These are phyloP conservation scores for Gymnopithys bicolor DNA, from an alignment of 2,797 vertebrate species.

Conservation along the genomic window DNA sequence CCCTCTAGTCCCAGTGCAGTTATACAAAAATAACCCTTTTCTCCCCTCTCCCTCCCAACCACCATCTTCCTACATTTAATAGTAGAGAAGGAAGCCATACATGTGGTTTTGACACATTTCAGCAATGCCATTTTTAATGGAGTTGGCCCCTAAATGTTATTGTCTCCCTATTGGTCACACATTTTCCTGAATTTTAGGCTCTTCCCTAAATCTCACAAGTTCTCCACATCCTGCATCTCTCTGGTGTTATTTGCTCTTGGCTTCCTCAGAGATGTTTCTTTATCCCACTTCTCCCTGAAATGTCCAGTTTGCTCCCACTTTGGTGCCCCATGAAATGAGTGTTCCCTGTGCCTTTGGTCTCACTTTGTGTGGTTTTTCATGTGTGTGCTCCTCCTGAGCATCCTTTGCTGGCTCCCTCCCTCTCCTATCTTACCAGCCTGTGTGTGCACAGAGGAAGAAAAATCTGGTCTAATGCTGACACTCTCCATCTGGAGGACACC, in stretches of 20 bases:
- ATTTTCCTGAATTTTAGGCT: neutral
- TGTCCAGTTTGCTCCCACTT: neutral
- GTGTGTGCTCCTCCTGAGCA: neutral
- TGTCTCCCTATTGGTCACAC: neutral
- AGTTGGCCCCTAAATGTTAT: neutral
- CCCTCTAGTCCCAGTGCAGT: neutral
- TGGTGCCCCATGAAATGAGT: neutral
- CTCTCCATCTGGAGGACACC: conserved; percentile 4
- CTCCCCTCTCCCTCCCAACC: neutral
- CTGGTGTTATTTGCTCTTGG: neutral
- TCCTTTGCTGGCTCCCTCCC: neutral
- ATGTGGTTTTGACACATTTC: neutral
- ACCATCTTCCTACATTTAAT: neutral
- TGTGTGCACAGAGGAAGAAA: neutral
- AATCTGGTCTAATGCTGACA: neutral
- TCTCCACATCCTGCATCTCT: neutral
- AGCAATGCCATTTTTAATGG: neutral
- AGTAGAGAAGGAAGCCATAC: neutral
- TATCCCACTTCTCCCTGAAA: neutral
- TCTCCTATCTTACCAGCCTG: neutral
- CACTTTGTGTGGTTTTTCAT: neutral
- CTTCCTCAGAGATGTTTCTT: neutral
- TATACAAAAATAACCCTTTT: conserved; percentile 6
- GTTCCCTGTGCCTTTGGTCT: neutral
- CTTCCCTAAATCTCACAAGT: neutral